Base-by-base conservation (phyloP, 2,888 invertebrate species). In the Agriopis marginaria region DNA sequence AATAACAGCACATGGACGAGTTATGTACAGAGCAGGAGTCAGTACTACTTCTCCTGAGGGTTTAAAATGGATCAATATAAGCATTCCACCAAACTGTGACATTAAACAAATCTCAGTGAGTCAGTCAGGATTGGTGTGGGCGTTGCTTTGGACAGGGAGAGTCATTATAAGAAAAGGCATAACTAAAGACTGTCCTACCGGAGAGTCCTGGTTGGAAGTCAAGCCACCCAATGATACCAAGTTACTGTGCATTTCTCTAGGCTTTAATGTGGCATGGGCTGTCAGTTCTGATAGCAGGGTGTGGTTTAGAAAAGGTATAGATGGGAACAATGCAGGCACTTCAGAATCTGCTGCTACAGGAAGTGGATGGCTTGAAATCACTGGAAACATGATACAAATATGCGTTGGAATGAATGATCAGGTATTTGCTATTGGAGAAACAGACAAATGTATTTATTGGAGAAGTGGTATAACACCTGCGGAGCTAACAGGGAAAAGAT, bases 401-500 rank as follows among this genome's bases (percentile, higher is more conserved):
- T 97, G 98, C n/a, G 97, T 98, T 67, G 97, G 98, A 45, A 95
- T 96, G 12, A 97, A 97, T 90, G 98, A 98, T 91, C 98, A 98
- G 95, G 96, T 97, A 10, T 98, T 98, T 95, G 98, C 97, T 11
- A 96, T 98, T 77, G 98, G 98, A 7, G 96, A 96, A 55, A 96
- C 97, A 74, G 98, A 98, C 89, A 96, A 98, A 71, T 95, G 96
- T 75, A 95, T 98, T 68, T 98, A 98, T 87, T 97, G 97, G 89
- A 95, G 98, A 64, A 96, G 96, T 78, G 97, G 97, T 39, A 96
- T 98, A 7, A 96, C 96, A 40, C 89, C 95, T 11, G 95, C 96
- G 8, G 97, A 97, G 90, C 94, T 97, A 73, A 97, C 98, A 17
- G 98, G 98, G 0, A 98, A 98, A 87, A 96, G 97, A 77, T 98